Conservation (phyloP, 1,140 invertebrate species). For the Sarcophaga peregrina region DNA sequence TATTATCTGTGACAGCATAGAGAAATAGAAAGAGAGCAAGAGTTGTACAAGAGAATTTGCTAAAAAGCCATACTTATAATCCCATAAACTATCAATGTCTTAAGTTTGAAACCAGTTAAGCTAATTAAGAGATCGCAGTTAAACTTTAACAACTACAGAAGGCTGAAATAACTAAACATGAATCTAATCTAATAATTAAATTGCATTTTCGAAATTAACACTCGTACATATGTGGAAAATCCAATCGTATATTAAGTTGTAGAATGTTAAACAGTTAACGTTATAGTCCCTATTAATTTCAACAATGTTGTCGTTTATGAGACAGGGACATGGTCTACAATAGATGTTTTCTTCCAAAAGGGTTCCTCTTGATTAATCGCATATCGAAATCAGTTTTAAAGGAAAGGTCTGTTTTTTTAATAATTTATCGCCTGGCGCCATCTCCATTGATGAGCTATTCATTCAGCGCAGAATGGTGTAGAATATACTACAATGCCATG, state of each 20-base stretch:
- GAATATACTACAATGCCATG: not conserved
- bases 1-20: constrained; percentile 15
- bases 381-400: not conserved
- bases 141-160: not conserved
- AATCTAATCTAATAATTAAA: constrained; percentile 14
- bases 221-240: not conserved
- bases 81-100: not conserved
- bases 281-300: not conserved
- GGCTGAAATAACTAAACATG: constrained; percentile 8
- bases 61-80: not conserved
- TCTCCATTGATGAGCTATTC: not conserved
- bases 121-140: constrained; percentile 15
- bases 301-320: not conserved
- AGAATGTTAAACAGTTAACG: too few relatives aligned
- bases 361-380: not conserved
- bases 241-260: too few relatives aligned
- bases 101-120: not conserved
- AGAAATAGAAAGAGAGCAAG: not conserved
- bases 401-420: not conserved
- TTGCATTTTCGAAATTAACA: constrained; percentile 4
- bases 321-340: not conserved
- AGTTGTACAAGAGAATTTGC: not conserved
- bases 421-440: constrained; percentile 39
- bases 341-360: not conserved
- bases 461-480: not conserved